Conservation (phyloP, 2,888 invertebrate genomes). For the Fissipunctia ypsillon region DNA sequence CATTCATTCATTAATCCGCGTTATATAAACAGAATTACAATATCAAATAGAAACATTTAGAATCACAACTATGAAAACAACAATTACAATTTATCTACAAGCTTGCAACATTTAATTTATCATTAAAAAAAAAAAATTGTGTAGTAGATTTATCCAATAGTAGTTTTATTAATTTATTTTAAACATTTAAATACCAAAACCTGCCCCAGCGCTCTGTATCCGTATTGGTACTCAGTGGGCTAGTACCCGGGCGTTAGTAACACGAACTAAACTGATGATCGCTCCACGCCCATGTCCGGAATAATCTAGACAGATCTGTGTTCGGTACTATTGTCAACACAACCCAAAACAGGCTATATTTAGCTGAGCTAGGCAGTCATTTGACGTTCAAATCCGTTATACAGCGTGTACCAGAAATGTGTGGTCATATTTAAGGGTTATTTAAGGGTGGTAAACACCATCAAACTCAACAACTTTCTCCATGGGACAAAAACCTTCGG, state of each 20-base stretch:
- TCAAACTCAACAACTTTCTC: not conserved
- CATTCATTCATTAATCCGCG: too few species aligned
- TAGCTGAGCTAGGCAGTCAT: not conserved
- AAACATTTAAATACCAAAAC: not conserved
- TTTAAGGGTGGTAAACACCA: too few species aligned
- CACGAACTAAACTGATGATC: slow-evolving; percentile 69
- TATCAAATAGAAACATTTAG: not conserved
- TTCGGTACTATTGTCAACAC: slow-evolving; percentile 55
- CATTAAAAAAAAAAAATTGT: too few species aligned
- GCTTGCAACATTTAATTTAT: too few species aligned
- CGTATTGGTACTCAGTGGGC: slow-evolving; percentile 7
- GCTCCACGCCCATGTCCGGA: slow-evolving; percentile 50
- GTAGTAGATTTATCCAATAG: too few species aligned
- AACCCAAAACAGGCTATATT: slow-evolving; percentile 31
- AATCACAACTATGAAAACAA: too few species aligned
- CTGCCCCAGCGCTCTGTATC: slow-evolving; percentile 6
- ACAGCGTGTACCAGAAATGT: not conserved
- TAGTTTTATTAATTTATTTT: not conserved
- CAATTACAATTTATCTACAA: too few species aligned
- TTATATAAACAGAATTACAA: not conserved
- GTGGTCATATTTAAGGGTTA: too few species aligned
- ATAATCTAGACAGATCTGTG: slow-evolving; percentile 63
- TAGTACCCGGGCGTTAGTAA: slow-evolving; percentile 59
- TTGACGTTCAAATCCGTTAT: not conserved
- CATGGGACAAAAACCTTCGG: too few species aligned